phyloP scores from a whole-genome alignment of 2,888 invertebrate genomes.

The Trachelus iudaicus region DNA sequence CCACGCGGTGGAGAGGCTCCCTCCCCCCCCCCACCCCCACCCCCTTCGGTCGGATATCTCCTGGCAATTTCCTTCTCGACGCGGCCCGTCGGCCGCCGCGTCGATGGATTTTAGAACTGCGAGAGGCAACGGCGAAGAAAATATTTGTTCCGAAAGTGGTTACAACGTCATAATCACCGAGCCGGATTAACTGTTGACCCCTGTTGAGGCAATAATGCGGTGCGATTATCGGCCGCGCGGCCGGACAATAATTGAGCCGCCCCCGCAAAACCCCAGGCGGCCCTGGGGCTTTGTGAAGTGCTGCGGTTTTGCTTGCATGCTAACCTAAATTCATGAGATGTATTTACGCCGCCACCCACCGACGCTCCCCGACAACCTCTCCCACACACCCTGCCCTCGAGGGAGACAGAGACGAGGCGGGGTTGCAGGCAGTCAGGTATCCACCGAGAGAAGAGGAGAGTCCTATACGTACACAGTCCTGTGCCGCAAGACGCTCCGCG shows the following conservation, averaged over 20 bases:
- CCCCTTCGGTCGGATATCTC: neutral
- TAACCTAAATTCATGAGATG: conserved; percentile 56
- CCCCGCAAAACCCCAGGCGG: conserved; percentile 1
- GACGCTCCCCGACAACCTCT: conserved; percentile 12
- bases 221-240: conserved; percentile 45
- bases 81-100: neutral
- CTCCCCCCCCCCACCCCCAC: no score
- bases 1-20: neutral
- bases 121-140: conserved; percentile 2
- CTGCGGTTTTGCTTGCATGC: conserved; percentile 55
- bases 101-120: neutral
- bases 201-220: conserved; percentile 39
- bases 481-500: neutral
- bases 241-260: conserved; percentile 54
- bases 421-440: neutral
- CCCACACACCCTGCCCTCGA: conserved; percentile 19
- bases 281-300: conserved; percentile 40
- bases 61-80: neutral
- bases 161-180: conserved; percentile 24
- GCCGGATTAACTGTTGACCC: conserved; percentile 35
- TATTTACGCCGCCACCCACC: conserved; percentile 46
- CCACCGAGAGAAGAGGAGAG: neutral
- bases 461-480: neutral
- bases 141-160: conserved; percentile 7
- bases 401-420: neutral